Evolutionary conservation across 1,140 invertebrate genomes (phyloP), one percentile per base, ranked within the genome.

Genomic region (Patella vulgata): DNA sequence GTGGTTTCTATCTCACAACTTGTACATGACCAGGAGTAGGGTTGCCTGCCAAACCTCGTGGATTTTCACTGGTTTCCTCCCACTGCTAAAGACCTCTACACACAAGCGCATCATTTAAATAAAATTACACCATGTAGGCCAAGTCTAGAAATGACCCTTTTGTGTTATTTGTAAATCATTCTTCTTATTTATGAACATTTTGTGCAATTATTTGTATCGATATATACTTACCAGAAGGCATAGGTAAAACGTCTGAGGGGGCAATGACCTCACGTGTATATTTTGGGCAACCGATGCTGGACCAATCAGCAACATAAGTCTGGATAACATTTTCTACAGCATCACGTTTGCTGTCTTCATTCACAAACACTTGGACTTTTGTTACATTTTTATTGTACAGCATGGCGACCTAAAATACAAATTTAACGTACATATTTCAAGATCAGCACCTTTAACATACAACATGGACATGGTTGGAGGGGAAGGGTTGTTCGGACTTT

Each of bases 301-400:
- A 47, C 62, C 66, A 68, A 14, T 71, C 66, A 17, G 51, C 39
- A 19, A 72, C 55, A 11, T 62, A 61, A 31, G 31, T 53, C 25
- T 68, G 57, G 6, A 76, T 54, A 3, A 63, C 55, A 6, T 25
- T 44, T 19, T 59, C 39, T 14, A 74, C 74, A 3, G 62, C 48
- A 9, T 58, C 61, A 9, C 54, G 59, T 27, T 54, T 68, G 31
- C 46, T 50, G 3, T 43, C 3, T 21, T 72, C 40, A n/a, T 36
- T 31, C 12, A 76, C 71, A 58, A 68, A 74, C 11, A 74, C 54
- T 14, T 68, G n/a, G 1, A 76, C 53, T 17, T 64, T 31, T 12
- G 68, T 72, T 12, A 76, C 74, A 33, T 70, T 57, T 46, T 61
- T 59, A 54, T 74, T 74, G 59, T 70, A 74, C 59, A 76, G 21